Base-by-base conservation (phyloP, 2,797 vertebrate species). In the Oreortyx pictus region DNA sequence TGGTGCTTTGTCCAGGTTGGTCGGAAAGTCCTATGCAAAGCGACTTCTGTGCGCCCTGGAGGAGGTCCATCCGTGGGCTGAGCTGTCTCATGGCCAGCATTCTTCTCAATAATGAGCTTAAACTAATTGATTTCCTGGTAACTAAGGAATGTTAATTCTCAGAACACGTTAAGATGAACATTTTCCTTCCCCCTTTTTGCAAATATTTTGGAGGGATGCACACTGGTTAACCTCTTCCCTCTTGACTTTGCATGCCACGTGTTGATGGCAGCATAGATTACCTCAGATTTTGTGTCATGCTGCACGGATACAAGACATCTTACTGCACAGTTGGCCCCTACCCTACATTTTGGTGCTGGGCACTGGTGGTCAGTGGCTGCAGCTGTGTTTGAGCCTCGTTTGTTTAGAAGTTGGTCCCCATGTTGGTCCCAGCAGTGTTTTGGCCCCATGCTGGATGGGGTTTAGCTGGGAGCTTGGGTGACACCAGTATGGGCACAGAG, bases 401-500 rank as follows among this genome's bases (percentile, higher is more conserved):
- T 79, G 60, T 76, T 90, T 89, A 16, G 77, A 89, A 57, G n/a
- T 8, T 18, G 29, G n/a, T n/a, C 18, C 19, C 54, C 56, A 33
- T 8, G 19, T 57, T 12, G 10, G 31, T 33, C 12, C 89, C 87
- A 82, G 72, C 57, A 84, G 77, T 79, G 64, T 8, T 44, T 68
- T 84, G 62, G 82, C 87, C 89, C 47, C 57, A 4, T 7, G 52
- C 52, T 82, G 92, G 74, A 71, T 75, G 67, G 71, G 71, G 35
- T 77, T 92, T 83, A 74, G 65, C 85, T 89, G 0, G 29, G 76
- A 86, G 61, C 74, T 88, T 64, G 81, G 74, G 79, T 88, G 71
- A 61, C 52, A 46, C 52, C 68, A 12, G 82, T 76, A 93, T 90
- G 93, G 89, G 86, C 88, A 79, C 82, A 89, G 88, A 94, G 93